phyloP scores from a whole-genome alignment of 2,888 invertebrate species.

The Smittia aterrima region DNA sequence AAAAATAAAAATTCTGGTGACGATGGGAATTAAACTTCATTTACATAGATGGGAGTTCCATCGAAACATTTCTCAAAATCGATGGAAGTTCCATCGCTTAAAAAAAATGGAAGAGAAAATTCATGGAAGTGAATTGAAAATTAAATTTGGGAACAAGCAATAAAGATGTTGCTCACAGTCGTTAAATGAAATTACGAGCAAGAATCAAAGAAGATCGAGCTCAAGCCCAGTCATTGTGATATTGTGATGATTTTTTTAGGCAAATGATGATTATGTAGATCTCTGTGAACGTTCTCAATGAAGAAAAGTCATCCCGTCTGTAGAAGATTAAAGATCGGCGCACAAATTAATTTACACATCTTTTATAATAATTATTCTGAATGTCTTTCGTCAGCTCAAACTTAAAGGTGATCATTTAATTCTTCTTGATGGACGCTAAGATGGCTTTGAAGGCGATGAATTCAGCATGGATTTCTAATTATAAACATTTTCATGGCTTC shows the following conservation, averaged over 20 bases:
- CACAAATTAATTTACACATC: slow-evolving; percentile 12
- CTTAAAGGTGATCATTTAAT: background rate
- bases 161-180: background rate
- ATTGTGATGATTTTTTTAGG: background rate
- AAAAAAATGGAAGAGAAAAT: no score
- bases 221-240: no score
- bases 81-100: no score
- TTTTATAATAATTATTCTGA: background rate
- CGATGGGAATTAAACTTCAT: slow-evolving; percentile 30
- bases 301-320: background rate
- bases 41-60: background rate
- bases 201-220: background rate
- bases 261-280: background rate
- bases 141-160: background rate
- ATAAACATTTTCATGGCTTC: background rate
- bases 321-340: background rate
- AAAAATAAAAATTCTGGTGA: background rate
- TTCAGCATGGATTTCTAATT: background rate
- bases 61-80: background rate
- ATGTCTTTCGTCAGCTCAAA: background rate
- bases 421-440: background rate
- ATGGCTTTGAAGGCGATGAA: background rate
- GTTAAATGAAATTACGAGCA: background rate
- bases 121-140: no score
- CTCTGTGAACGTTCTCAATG: background rate